A percentile compares a stretch with the other conserved stretches of the same genome.
These are phyloP conservation scores for Nycticorax nycticorax DNA, from an alignment of 2,113 vertebrate genomes.

Conservation along the genomic window DNA sequence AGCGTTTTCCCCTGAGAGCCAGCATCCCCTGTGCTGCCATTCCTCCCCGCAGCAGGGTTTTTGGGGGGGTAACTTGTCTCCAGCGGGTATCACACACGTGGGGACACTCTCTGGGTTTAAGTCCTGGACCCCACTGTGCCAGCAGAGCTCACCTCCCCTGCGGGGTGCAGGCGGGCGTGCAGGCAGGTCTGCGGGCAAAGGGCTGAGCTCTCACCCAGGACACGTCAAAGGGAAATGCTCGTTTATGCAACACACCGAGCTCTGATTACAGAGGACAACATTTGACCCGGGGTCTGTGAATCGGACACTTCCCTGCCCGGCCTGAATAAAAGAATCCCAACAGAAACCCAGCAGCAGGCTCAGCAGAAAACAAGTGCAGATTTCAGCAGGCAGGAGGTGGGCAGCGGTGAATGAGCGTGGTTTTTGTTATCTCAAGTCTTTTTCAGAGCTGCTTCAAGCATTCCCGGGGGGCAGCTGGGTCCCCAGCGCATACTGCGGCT, in stretches of 20 bases:
- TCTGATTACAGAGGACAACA: not conserved
- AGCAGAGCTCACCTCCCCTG: not conserved
- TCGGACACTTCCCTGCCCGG: not conserved
- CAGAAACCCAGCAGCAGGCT: not conserved
- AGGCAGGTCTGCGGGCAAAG: not conserved
- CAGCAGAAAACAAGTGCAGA: not conserved
- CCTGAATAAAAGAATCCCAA: not conserved
- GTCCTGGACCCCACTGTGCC: accelerated
- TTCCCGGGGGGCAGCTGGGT: not conserved
- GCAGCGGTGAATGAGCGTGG: not conserved
- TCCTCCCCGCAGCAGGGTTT: not conserved
- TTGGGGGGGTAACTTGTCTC: not conserved
- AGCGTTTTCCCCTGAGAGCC: not conserved
- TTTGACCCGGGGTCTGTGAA: not conserved
- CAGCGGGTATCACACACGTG: accelerated
- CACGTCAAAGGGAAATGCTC: not conserved
- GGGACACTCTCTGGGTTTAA: too few species aligned
- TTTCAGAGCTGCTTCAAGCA: not conserved
- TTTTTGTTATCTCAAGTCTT: not conserved
- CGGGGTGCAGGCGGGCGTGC: not conserved
- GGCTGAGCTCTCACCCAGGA: not conserved
- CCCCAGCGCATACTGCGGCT: not conserved
- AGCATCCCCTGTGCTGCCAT: accelerated
- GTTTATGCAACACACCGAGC: not conserved
- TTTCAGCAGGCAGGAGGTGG: not conserved